These are phyloP conservation scores for Platycnemis pennipes DNA, from an alignment of 2,888 invertebrate species.

Conservation along the genomic window DNA sequence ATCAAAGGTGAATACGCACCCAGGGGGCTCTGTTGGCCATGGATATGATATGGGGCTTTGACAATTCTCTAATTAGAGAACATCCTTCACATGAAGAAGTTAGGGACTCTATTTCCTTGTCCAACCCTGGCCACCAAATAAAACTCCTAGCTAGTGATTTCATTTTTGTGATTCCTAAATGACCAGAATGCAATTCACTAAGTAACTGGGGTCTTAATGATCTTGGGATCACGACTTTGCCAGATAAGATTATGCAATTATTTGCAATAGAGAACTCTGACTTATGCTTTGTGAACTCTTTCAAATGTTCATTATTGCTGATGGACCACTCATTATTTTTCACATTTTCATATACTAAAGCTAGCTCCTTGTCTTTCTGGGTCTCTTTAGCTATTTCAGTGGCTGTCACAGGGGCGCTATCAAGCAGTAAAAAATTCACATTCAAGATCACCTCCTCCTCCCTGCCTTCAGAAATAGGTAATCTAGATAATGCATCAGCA, in stretches of 20 bases:
- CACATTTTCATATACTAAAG: neutral
- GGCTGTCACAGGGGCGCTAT: neutral
- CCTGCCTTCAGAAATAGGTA: neutral
- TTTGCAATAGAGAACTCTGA: neutral
- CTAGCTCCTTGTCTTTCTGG: neutral
- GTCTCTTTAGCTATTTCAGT: neutral
- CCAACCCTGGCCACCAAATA: neutral
- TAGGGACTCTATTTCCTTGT: neutral
- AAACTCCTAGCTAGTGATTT: neutral
- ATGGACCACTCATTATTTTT: neutral
- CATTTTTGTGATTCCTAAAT: neutral
- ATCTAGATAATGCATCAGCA: constrained; percentile 1
- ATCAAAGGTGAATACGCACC: neutral
- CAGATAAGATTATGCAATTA: constrained; percentile 1
- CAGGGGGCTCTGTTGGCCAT: neutral
- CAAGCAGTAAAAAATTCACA: neutral
- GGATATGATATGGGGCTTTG: neutral
- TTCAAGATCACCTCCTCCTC: neutral
- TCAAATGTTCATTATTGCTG: neutral
- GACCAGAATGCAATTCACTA: neutral
- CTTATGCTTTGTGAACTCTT: neutral
- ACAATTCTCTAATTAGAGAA: neutral
- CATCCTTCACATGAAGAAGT: neutral
- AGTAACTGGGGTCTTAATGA: neutral
- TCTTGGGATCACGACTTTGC: neutral